Conservation (phyloP, 2,797 vertebrate species). For the Anabas testudineus region DNA sequence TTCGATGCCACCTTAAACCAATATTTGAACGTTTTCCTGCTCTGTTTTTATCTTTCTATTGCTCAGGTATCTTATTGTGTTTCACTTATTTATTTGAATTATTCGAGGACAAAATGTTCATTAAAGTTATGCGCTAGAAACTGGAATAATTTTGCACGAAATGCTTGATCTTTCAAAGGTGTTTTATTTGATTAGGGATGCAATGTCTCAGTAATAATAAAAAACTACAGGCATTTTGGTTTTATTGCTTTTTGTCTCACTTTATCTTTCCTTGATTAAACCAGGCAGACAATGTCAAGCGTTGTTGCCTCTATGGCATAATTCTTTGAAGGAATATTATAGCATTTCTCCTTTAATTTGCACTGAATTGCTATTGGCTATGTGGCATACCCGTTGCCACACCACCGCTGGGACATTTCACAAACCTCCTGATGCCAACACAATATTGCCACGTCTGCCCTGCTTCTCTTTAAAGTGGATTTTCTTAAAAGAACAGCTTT, state of each 20-base stretch:
- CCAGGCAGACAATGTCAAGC: constrained; percentile 41
- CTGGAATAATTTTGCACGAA: constrained; percentile 46
- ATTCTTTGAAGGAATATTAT: constrained; percentile 32
- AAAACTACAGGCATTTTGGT: constrained; percentile 57
- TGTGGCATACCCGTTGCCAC: constrained; percentile 14
- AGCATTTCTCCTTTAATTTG: constrained; percentile 53
- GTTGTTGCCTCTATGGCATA: constrained; percentile 19
- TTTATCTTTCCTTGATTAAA: constrained; percentile 70
- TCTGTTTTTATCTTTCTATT: neutral
- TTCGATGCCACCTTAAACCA: neutral
- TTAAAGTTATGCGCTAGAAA: constrained; percentile 35
- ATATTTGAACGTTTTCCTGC: neutral
- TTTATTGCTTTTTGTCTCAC: constrained; percentile 74
- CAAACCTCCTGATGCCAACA: constrained; percentile 33
- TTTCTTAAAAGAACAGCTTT: constrained; percentile 11
- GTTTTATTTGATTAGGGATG: constrained; percentile 72
- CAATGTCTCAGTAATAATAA: constrained; percentile 60
- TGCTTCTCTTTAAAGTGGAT: constrained; percentile 33
- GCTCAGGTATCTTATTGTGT: neutral
- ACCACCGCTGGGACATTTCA: constrained; percentile 10
- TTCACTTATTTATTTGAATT: constrained; percentile 6
- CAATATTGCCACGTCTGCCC: constrained; percentile 27
- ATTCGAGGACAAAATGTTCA: constrained; percentile 25
- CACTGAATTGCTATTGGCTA: constrained; percentile 41
- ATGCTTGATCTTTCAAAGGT: constrained; percentile 35